Evolutionary conservation across 2,797 vertebrate species (phyloP), one percentile per base, ranked within the genome.

Genomic region (Microcaecilia unicolor): DNA sequence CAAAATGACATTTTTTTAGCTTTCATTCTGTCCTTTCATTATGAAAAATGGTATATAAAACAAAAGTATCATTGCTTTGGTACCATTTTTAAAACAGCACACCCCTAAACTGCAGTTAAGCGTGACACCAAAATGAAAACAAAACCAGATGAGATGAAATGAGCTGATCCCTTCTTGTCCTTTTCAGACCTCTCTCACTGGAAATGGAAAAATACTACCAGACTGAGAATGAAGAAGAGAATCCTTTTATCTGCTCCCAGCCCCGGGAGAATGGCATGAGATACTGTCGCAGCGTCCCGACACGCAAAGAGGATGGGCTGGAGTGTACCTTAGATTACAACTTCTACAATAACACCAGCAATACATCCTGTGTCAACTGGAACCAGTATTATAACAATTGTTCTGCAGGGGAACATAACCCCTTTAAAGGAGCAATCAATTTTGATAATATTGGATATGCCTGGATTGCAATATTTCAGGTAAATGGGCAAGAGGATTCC

Each of bases 391-490:
- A 97, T 48, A 95, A 77, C 65, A 95, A 96, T 73, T 98, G 95
- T 65, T 89, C 89, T 0, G 88, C 89, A 0, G 92, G 93, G 12
- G 69, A 73, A 19, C 69, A 81, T 78, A 98, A 98, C 76, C 95
- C 95, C 16, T 97, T 96, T 72, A 98, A 97, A 67, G 90, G 87
- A 12, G 94, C 95, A 50, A 98, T 98, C 82, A 98, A 98, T 82
- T 98, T 98, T 0, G 95, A 98, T 66, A 98, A 98, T 74, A 98
- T 98, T 2, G 93, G 90, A 59, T 98, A 97, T 0, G 94, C 95
- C 48, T 98, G 95, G 93, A 98, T 98, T 0, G 95, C 92, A 1
- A 98, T 98, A 72, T 98, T 98, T 61, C 95, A 98, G 93, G 93
- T 96, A 46, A 44, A 51, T 10, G 5, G 6, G 8, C 9, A 16